Evolutionary conservation across 2,888 invertebrate genomes (phyloP).

Genomic region (Euphydryas editha): DNA sequence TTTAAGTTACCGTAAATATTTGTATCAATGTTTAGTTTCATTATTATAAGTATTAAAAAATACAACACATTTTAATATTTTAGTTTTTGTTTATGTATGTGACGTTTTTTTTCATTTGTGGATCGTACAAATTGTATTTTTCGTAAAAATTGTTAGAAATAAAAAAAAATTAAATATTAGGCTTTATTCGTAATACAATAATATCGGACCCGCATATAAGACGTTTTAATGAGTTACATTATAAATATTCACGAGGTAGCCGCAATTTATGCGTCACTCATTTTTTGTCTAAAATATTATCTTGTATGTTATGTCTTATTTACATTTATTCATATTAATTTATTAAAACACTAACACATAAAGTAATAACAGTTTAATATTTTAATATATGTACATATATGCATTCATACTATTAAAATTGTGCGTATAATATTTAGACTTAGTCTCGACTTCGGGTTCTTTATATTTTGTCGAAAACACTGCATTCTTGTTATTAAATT

Average conservation of each 20-base stretch:
- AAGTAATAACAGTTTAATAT: no score
- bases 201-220: not conserved
- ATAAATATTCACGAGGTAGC: not conserved
- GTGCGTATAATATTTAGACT: not conserved
- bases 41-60: no score
- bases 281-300: not conserved
- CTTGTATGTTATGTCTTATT: not conserved
- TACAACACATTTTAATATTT: no score
- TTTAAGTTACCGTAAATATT: no score
- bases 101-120: no score
- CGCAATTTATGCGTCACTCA: not conserved
- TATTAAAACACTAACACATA: not conserved
- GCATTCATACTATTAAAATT: not conserved
- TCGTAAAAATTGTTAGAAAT: no score
- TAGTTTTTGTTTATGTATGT: not conserved
- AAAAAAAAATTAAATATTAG: no score
- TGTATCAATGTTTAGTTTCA: no score
- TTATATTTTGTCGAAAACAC: not conserved
- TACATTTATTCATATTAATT: not conserved
- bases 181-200: not conserved
- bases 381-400: no score
- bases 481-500: constrained; percentile 28
- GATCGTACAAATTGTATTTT: no score
- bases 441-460: not conserved
- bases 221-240: not conserved